phyloP scores from a whole-genome alignment of 2,113 vertebrate species.

The Australoheros scitulus region DNA sequence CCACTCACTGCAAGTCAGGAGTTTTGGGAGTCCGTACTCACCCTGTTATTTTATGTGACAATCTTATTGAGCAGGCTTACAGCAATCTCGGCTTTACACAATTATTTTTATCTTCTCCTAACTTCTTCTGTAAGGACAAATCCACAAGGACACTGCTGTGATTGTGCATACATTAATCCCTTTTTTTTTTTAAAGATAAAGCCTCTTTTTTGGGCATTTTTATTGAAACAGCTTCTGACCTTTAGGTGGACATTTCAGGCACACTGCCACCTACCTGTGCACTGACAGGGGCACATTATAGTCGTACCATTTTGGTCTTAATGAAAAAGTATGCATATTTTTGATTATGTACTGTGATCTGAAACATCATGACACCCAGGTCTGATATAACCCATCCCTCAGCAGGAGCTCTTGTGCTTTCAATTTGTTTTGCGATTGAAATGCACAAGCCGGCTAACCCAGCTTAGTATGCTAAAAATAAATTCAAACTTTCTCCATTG shows the following conservation, averaged over 20 bases:
- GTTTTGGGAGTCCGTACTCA: not conserved
- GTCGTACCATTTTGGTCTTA: not conserved
- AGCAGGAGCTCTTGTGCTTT: not conserved
- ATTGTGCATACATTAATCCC: not conserved
- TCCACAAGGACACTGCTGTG: not conserved
- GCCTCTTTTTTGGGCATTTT: not conserved
- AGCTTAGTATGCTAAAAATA: not conserved
- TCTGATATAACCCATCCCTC: not conserved
- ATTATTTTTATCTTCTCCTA: constrained; percentile 4
- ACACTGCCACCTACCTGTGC: not conserved
- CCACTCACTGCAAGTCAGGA: not conserved
- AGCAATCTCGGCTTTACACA: not conserved
- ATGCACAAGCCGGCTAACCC: not conserved
- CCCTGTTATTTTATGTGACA: not conserved
- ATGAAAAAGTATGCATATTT: not conserved
- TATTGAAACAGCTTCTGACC: not conserved
- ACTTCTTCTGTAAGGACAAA: constrained; percentile 3
- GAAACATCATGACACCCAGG: not conserved
- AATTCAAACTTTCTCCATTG: not conserved
- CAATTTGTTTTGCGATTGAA: not conserved
- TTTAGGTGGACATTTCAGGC: not conserved
- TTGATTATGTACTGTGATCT: not conserved
- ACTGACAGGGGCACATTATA: not conserved
- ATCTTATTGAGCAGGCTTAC: not conserved
- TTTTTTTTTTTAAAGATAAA: not conserved